phyloP scores from a whole-genome alignment of 2,797 vertebrate genomes.

The Falco rusticolus region DNA sequence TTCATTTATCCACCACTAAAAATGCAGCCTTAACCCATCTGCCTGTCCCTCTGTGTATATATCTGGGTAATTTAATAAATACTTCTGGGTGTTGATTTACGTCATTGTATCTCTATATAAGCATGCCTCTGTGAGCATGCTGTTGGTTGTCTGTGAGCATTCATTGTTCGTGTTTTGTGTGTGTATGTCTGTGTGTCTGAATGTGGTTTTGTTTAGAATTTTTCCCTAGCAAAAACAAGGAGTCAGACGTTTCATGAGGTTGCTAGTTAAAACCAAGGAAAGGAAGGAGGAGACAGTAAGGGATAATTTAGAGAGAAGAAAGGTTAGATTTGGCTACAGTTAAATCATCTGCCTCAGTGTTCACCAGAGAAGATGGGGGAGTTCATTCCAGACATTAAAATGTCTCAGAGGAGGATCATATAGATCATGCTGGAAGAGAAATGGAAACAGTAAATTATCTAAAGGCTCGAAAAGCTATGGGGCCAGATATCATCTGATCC shows the following conservation, averaged over 20 bases:
- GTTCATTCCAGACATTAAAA: slow-evolving; percentile 32
- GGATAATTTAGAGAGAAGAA: slow-evolving; percentile 43
- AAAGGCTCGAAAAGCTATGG: not conserved
- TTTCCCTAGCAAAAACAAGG: slow-evolving; percentile 51
- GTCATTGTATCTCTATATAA: slow-evolving; percentile 54
- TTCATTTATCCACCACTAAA: slow-evolving; percentile 43
- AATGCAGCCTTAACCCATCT: slow-evolving; percentile 18
- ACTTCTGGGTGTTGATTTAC: slow-evolving; percentile 69
- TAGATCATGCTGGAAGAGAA: slow-evolving; percentile 38
- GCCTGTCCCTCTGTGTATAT: slow-evolving; percentile 44
- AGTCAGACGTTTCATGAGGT: slow-evolving; percentile 40
- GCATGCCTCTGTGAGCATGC: slow-evolving; percentile 38
- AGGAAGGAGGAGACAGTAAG: slow-evolving; percentile 29
- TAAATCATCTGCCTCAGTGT: slow-evolving; percentile 39
- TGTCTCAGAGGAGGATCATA: slow-evolving; percentile 6
- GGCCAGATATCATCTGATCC: slow-evolving; percentile 24
- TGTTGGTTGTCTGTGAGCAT: slow-evolving; percentile 40
- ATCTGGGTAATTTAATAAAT: slow-evolving; percentile 67
- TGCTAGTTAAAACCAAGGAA: slow-evolving; percentile 33
- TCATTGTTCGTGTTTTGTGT: slow-evolving; percentile 34
- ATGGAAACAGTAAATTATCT: slow-evolving; percentile 36
- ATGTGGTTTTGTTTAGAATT: slow-evolving; percentile 62
- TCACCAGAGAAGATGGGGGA: not conserved
- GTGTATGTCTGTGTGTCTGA: slow-evolving; percentile 39
- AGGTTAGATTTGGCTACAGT: slow-evolving; percentile 17